These are phyloP conservation scores for Drosophila virilis DNA, from an alignment of 1,140 invertebrate genomes.

Conservation along the genomic window DNA sequence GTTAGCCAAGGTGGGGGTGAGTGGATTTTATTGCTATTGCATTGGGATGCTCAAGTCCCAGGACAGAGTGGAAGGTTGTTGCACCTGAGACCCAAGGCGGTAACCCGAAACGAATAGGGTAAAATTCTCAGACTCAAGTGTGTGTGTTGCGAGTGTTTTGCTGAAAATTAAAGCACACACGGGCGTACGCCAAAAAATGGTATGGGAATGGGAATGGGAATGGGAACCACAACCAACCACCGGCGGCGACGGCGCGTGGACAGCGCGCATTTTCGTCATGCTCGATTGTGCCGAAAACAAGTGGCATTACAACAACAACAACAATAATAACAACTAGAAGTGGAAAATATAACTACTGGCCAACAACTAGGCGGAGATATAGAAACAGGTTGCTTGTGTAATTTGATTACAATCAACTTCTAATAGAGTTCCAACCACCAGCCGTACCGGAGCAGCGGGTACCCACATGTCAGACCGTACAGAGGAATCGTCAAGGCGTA, in stretches of 20 bases:
- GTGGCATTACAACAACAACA: constrained; percentile 55
- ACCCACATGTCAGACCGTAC: constrained; percentile 3
- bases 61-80: constrained; percentile 34
- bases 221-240: constrained; percentile 66
- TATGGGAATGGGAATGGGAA: constrained; percentile 2
- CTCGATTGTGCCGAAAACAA: constrained; percentile 81
- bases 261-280: constrained; percentile 73
- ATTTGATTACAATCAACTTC: constrained; percentile 84
- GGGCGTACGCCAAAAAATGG: constrained; percentile 50
- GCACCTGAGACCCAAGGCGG: constrained; percentile 54
- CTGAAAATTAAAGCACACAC: constrained; percentile 65
- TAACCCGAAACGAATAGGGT: constrained; percentile 12
- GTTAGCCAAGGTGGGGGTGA: background rate
- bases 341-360: constrained; percentile 15
- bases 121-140: constrained; percentile 21
- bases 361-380: constrained; percentile 34
- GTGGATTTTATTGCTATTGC: constrained; percentile 12
- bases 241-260: constrained; percentile 64
- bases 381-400: constrained; percentile 81
- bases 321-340: constrained; percentile 14
- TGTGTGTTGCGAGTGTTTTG: constrained; percentile 57
- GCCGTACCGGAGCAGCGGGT: background rate
- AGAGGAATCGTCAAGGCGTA: no score
- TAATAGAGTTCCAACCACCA: constrained; percentile 75
- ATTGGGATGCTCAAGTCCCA: constrained; percentile 27